A percentile compares a stretch with the other conserved stretches of the same genome.
phyloP scores from a whole-genome alignment of 2,888 invertebrate genomes.

The Plagodis pulveraria region DNA sequence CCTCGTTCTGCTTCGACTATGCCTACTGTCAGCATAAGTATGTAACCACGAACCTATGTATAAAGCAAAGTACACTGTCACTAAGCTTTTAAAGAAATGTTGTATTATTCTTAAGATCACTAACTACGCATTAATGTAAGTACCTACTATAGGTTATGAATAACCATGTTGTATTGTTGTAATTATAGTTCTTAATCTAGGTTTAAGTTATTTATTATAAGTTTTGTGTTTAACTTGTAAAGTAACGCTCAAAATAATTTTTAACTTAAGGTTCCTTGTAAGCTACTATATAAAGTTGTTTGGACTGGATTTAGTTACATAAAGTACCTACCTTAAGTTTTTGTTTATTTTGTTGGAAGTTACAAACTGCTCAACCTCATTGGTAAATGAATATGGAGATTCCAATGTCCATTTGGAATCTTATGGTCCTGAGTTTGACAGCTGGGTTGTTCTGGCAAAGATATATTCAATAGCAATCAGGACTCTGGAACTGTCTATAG shows the following conservation, averaged over 20 bases:
- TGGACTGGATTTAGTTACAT: no score
- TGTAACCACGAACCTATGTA: conserved; percentile 21
- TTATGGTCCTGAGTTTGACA: no score
- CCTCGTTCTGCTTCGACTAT: no score
- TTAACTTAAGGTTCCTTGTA: conserved; percentile 5
- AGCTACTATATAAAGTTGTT: no score
- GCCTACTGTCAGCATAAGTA: not conserved
- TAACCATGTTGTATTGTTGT: conserved; percentile 37
- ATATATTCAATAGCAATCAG: no score
- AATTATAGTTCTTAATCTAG: conserved; percentile 12
- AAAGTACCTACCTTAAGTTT: no score
- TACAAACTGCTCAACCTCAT: no score
- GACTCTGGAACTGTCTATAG: no score
- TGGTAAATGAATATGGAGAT: no score
- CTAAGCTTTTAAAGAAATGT: conserved; percentile 20
- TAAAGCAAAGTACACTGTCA: conserved; percentile 10
- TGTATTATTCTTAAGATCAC: conserved; percentile 35
- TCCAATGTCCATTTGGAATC: no score
- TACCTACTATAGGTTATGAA: conserved; percentile 6
- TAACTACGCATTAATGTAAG: conserved; percentile 6
- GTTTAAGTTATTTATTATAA: conserved; percentile 27
- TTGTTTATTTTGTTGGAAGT: no score
- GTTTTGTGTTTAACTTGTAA: conserved; percentile 16
- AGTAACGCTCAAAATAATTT: conserved; percentile 34
- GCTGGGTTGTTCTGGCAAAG: no score